Evolutionary conservation across 2,113 vertebrate species (phyloP), one percentile per base, ranked within the genome.

Genomic region (Seriola dumerili): DNA sequence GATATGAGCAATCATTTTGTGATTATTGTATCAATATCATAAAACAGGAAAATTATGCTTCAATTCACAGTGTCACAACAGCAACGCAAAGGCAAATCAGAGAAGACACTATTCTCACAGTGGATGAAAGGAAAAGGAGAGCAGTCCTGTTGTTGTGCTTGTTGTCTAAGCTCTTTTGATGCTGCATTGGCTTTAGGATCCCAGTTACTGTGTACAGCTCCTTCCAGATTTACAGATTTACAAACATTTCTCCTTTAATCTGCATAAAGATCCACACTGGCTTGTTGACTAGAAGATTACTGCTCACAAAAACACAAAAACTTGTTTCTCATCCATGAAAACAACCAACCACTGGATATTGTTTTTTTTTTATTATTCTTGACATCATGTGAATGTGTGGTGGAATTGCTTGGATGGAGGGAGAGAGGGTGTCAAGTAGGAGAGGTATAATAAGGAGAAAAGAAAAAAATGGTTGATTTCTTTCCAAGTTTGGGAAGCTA

Each of bases 161-260:
- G 64, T 29, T 8, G 25, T 72, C 58, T 94, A 92, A 91, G 81
- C 90, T 90, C 57, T 81, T 92, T 76, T 89, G 72, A 85, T 63
- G 72, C 83, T 66, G 62, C 68, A 0, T 23, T 82, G 78, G 89
- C 76, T 93, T 85, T 90, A 89, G 81, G 64, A 84, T 80, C 64
- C 84, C 70, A 76, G 90, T 88, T 87, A 88, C 87, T 80, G 88
- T 68, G 42, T 72, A 54, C 71, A 72, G 55, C 83, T 91, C 76
- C 87, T 91, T 92, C 76, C 85, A 90, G 87, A 88, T 91, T 90
- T 88, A 87, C 85, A 90, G 87, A 88, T 91, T 90, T 88, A 87
- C 79, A 80, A 88, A 66, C 81, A 64, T 77, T 84, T 82, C 64
- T 77, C 84, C 52, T 72, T 76, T 94, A 91, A 95, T 94, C 91